These are phyloP conservation scores for Prenolepis imparis DNA, from an alignment of 2,888 invertebrate genomes.

Conservation along the genomic window DNA sequence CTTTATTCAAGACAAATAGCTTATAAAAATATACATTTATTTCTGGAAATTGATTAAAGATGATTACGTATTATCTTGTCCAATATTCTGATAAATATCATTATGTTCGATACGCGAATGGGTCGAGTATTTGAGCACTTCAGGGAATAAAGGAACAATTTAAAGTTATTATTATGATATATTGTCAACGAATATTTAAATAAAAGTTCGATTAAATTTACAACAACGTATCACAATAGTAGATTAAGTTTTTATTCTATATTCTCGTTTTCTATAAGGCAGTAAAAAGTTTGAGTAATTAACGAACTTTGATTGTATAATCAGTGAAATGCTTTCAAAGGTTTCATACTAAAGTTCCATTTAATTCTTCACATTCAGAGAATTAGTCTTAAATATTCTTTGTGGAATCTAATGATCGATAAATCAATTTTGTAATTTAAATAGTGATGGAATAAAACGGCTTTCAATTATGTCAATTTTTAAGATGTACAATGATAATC, in stretches of 20 bases:
- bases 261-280: constrained; percentile 27
- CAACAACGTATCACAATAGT: constrained; percentile 12
- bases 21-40: neutral
- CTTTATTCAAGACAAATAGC: neutral
- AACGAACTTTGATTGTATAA: constrained; percentile 53
- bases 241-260: constrained; percentile 29
- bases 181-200: neutral
- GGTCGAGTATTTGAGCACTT: neutral
- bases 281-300: constrained; percentile 49
- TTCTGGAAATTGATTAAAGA: neutral
- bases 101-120: neutral
- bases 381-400: constrained; percentile 45
- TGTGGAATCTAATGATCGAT: constrained; percentile 40
- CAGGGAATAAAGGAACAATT: neutral
- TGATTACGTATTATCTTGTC: neutral
- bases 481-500: constrained; percentile 25
- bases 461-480: constrained; percentile 43
- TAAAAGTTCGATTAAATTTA: constrained; percentile 34
- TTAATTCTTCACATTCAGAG: constrained; percentile 48
- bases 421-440: constrained; percentile 53
- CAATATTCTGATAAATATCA: constrained; percentile 5
- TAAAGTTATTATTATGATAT: constrained; percentile 8
- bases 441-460: constrained; percentile 27
- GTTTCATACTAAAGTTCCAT: constrained; percentile 42
- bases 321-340: constrained; percentile 50